Evolutionary conservation across 2,888 invertebrate genomes (phyloP).

Genomic region (Conchocele bisecta): DNA sequence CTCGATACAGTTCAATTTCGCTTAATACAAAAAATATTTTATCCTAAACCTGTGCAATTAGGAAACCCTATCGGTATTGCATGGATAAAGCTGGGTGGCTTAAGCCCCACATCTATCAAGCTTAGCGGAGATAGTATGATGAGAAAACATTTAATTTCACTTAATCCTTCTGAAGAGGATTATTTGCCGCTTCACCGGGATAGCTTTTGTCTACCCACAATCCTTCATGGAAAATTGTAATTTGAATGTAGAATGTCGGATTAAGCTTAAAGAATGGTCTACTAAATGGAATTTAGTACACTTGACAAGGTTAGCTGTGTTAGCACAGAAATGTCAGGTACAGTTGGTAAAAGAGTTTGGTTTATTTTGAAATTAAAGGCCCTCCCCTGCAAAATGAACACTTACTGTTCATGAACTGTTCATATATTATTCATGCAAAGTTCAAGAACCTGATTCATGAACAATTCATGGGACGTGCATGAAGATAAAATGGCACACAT

Average conservation of each 20-base stretch:
- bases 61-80: constrained; percentile 22
- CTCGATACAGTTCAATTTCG: too few species aligned
- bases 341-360: too few species aligned
- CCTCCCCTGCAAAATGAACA: too few species aligned
- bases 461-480: too few species aligned
- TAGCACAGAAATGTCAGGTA: too few species aligned
- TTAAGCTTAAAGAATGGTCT: constrained; percentile 3
- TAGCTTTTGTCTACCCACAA: constrained; percentile 17
- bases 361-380: too few species aligned
- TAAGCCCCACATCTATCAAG: constrained; percentile 47
- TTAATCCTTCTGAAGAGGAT: constrained; percentile 54
- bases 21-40: too few species aligned
- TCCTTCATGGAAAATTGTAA: constrained; percentile 12
- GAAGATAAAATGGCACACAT: too few species aligned
- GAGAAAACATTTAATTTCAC: constrained; percentile 57
- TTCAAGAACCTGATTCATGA: too few species aligned
- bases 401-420: too few species aligned
- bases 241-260: constrained; percentile 19
- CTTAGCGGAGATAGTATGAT: constrained; percentile 41
- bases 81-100: constrained; percentile 10
- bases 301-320: too few species aligned
- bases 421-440: too few species aligned
- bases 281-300: neutral
- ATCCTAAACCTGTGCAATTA: constrained; percentile 8
- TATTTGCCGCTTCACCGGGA: constrained; percentile 7